Conservation (phyloP, 2,797 vertebrate species). For the Jordanella pulchra region DNA sequence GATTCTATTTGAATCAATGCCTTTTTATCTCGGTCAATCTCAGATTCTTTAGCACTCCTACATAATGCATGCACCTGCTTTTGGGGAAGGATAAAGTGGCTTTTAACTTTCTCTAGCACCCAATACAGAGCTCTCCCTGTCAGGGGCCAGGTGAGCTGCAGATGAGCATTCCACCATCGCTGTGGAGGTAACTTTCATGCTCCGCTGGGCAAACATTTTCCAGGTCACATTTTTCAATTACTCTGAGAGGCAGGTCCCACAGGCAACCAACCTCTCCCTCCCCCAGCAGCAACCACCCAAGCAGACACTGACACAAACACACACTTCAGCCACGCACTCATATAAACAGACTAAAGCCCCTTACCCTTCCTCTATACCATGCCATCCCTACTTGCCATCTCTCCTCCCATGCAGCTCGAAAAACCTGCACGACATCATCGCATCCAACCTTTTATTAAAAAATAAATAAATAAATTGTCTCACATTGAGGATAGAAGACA, state of each 20-base stretch:
- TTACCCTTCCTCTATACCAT: slow-evolving; percentile 49
- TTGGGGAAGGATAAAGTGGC: slow-evolving; percentile 81
- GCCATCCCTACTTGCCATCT: slow-evolving; percentile 31
- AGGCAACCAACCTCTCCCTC: slow-evolving; percentile 55
- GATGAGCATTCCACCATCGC: slow-evolving; percentile 64
- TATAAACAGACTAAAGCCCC: slow-evolving; percentile 64
- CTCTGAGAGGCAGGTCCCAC: slow-evolving; percentile 82
- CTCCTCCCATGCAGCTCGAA: slow-evolving; percentile 27
- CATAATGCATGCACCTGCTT: slow-evolving; percentile 90
- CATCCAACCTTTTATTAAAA: slow-evolving; percentile 38
- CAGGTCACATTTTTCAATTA: slow-evolving; percentile 89
- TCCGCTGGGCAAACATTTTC: slow-evolving; percentile 86
- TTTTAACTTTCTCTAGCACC: slow-evolving; percentile 83
- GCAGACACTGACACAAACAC: slow-evolving; percentile 35
- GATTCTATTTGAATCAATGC: slow-evolving; percentile 52
- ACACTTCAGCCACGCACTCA: slow-evolving; percentile 40
- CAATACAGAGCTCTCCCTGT: slow-evolving; percentile 75
- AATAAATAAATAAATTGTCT: slow-evolving; percentile 29
- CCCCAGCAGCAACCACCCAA: slow-evolving; percentile 55
- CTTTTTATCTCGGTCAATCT: slow-evolving; percentile 73
- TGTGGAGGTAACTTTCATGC: slow-evolving; percentile 87
- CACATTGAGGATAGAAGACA: slow-evolving; percentile 28
- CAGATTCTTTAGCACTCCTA: slow-evolving; percentile 85
- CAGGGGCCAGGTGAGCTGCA: slow-evolving; percentile 78
- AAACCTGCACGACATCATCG: slow-evolving; percentile 46